Evolutionary conservation across 2,888 invertebrate species (phyloP).

Genomic region (Latrodectus hesperus): DNA sequence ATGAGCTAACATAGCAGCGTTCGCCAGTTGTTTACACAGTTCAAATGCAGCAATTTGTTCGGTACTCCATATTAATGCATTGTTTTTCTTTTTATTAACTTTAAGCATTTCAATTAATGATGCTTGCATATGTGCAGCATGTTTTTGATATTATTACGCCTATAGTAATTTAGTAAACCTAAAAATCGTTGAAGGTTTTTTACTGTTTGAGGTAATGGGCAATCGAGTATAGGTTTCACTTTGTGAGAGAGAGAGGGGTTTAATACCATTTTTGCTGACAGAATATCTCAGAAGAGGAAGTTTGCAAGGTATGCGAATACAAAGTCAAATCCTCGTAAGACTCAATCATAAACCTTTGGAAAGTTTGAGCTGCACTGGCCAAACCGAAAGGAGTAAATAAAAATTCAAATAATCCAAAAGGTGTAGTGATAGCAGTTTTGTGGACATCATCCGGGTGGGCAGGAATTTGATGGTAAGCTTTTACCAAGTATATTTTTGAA

Average conservation of each 20-base stretch:
- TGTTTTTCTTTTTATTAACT: not conserved
- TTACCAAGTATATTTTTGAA: not conserved
- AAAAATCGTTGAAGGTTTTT: not conserved
- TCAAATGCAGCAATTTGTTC: not conserved
- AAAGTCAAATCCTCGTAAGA: not conserved
- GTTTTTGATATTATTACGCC: not conserved
- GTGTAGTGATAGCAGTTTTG: not conserved
- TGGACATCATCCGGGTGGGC: too few relatives aligned
- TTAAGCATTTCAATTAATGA: not conserved
- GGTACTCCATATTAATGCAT: not conserved
- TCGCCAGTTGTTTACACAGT: not conserved
- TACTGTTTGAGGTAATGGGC: not conserved
- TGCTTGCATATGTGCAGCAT: not conserved
- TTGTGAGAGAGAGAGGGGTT: not conserved
- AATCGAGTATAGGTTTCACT: not conserved
- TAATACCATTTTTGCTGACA: not conserved
- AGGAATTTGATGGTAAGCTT: not conserved
- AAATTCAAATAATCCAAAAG: not conserved
- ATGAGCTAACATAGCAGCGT: not conserved
- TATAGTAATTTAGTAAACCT: conserved; percentile 1
- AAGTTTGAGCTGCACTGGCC: not conserved
- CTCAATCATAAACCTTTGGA: not conserved
- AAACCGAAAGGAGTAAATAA: not conserved
- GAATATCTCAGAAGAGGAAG: not conserved
- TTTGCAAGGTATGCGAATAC: not conserved